A percentile compares a stretch with the other conserved stretches of the same genome.
phyloP scores from a whole-genome alignment of 1,140 invertebrate genomes.

The Euura saliciscinereae region DNA sequence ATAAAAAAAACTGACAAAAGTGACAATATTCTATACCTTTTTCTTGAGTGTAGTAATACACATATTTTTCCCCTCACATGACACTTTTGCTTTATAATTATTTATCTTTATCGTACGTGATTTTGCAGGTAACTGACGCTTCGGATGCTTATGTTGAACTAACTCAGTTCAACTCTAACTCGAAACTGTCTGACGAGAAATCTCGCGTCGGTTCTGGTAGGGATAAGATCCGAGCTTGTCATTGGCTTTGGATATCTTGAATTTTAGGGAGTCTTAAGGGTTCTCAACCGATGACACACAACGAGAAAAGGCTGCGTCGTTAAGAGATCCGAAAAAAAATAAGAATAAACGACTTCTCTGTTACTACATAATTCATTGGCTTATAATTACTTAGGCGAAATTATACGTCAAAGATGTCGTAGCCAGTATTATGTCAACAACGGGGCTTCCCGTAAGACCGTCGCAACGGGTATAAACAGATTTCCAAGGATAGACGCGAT shows the following conservation, averaged over 20 bases:
- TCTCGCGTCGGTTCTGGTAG: neutral
- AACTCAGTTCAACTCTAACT: neutral
- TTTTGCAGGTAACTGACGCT: neutral
- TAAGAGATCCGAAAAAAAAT: no score
- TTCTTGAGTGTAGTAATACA: neutral
- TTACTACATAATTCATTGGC: no score
- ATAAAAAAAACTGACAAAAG: no score
- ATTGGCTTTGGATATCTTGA: neutral
- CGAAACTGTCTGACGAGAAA: neutral
- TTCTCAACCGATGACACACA: neutral
- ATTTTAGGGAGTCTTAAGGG: neutral
- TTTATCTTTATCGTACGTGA: no score
- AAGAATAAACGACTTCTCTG: no score
- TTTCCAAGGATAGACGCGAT: no score
- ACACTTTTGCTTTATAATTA: neutral
- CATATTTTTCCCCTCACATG: neutral
- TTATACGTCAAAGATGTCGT: no score
- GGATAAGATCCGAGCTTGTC: neutral
- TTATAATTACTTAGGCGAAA: no score
- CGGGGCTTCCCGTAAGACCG: no score
- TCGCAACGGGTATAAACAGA: no score
- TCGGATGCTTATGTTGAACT: neutral
- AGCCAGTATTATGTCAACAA: no score
- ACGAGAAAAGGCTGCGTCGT: no score
- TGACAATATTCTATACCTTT: neutral